Conservation (phyloP, 2,888 invertebrate species). For the Chamaedrilus cognettii region DNA sequence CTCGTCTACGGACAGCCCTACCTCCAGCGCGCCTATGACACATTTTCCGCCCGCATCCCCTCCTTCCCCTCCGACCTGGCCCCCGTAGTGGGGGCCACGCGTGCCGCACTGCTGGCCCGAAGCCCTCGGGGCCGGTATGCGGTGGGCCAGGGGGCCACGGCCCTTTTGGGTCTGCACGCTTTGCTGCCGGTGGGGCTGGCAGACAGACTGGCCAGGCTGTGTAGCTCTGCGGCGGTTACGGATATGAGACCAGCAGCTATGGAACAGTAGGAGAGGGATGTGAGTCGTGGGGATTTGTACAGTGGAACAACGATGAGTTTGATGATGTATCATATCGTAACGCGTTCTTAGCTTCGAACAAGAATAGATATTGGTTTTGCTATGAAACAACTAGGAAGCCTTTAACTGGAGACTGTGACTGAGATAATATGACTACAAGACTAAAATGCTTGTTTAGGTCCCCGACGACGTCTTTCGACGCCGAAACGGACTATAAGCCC, state of each 20-base stretch:
- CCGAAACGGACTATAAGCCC: too few relatives aligned
- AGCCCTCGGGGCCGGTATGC: conserved; percentile 49
- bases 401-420: too few relatives aligned
- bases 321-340: too few relatives aligned
- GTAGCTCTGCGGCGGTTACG: background rate
- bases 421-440: too few relatives aligned
- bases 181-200: conserved; percentile 51
- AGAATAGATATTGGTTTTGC: too few relatives aligned
- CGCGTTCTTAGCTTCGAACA: too few relatives aligned
- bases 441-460: too few relatives aligned
- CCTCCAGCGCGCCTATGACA: conserved; percentile 45
- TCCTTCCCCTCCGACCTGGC: conserved; percentile 48
- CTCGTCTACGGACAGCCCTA: conserved; percentile 48
- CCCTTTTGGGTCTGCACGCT: conserved; percentile 45
- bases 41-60: conserved; percentile 38
- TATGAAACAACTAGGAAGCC: too few relatives aligned
- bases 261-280: too few relatives aligned
- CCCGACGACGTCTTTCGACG: too few relatives aligned
- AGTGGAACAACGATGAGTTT: too few relatives aligned
- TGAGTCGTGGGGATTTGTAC: too few relatives aligned
- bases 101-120: conserved; percentile 51
- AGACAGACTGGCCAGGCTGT: conserved; percentile 41
- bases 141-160: conserved; percentile 50
- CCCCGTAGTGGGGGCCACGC: conserved; percentile 50
- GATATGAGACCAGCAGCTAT: background rate